Percentiles rank a stretch among this genome's conserved stretches.
phyloP scores from a whole-genome alignment of 2,888 invertebrate species.

The Epinotia nisella region DNA sequence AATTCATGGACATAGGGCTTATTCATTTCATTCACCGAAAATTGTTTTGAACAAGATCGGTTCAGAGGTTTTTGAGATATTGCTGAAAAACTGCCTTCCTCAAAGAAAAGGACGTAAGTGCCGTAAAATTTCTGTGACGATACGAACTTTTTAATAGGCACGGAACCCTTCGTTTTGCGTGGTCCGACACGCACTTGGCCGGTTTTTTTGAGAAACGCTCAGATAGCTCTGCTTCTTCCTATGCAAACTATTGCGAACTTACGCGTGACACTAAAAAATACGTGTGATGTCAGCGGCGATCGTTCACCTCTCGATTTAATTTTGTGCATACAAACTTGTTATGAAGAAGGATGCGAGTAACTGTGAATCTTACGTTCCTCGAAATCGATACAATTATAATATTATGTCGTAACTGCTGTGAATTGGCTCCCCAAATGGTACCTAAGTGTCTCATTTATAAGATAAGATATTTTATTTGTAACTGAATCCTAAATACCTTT shows the following conservation, averaged over 20 bases:
- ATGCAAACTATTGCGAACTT: slow-evolving; percentile 1
- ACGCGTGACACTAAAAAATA: slow-evolving; percentile 16
- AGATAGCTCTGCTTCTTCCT: background rate
- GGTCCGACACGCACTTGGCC: no score
- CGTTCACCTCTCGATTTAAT: slow-evolving; percentile 38
- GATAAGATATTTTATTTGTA: background rate
- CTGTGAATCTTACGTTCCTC: slow-evolving; percentile 27
- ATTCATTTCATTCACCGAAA: no score
- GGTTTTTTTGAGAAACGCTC: no score
- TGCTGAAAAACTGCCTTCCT: no score
- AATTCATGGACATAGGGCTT: no score
- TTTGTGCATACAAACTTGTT: slow-evolving; percentile 36
- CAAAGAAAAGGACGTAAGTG: no score
- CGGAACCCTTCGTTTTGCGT: no score
- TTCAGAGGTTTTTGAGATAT: no score
- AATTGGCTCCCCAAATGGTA: background rate
- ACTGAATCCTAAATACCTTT: background rate
- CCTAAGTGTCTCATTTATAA: background rate
- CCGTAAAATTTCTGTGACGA: no score
- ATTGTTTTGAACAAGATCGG: no score
- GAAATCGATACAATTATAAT: background rate
- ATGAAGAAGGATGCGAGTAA: slow-evolving; percentile 25
- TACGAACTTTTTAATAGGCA: no score
- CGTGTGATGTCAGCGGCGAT: slow-evolving; percentile 27
- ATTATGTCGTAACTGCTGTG: background rate